Conservation (phyloP, 1,140 invertebrate species). For the Leptopilina boulardi region DNA sequence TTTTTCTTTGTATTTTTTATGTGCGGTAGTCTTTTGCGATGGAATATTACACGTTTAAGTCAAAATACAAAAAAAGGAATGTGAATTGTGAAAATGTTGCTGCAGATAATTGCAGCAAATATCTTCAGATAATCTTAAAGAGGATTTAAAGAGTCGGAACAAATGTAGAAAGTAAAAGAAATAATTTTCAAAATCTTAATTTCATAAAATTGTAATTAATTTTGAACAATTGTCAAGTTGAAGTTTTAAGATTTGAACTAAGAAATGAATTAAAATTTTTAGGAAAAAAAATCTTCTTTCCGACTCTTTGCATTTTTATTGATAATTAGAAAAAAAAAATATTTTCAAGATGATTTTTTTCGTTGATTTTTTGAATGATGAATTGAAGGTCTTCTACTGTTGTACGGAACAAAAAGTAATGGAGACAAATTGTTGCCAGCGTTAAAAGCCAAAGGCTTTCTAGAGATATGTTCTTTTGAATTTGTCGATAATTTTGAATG, state of each 20-base stretch:
- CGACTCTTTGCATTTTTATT: conserved; percentile 3
- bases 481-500: background rate
- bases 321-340: background rate
- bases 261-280: too few relatives aligned
- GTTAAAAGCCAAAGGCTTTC: background rate
- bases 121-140: background rate
- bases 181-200: background rate
- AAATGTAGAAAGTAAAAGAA: background rate
- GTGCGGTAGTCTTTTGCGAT: conserved; percentile 27
- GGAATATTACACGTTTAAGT: background rate
- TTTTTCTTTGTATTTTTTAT: too few relatives aligned
- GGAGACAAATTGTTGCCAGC: background rate
- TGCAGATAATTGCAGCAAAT: background rate
- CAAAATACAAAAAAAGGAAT: conserved; percentile 19
- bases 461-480: background rate
- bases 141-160: background rate
- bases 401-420: background rate
- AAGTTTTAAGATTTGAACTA: too few relatives aligned
- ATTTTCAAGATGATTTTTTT: background rate
- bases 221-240: too few relatives aligned
- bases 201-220: too few relatives aligned
- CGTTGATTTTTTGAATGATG: background rate
- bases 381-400: conserved; percentile 7
- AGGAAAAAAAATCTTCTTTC: too few relatives aligned
- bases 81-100: conserved; percentile 1